Percentiles rank a stretch among this genome's conserved stretches.
Evolutionary conservation across 2,113 vertebrate species (phyloP).

Genomic region (Chinchilla lanigera): DNA sequence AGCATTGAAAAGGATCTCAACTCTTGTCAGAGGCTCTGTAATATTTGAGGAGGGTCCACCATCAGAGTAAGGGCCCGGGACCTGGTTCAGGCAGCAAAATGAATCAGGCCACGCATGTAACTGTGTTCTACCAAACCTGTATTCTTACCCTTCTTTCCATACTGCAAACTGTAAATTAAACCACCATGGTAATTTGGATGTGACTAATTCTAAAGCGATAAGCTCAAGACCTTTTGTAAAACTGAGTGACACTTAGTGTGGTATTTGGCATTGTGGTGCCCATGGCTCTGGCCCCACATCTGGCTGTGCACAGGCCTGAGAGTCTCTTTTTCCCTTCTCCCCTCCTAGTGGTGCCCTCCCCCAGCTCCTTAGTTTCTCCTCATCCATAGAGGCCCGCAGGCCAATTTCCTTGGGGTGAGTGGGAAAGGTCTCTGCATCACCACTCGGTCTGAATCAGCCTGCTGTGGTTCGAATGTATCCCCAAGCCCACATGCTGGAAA

Average conservation of each 20-base stretch:
- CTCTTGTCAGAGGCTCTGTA: neutral
- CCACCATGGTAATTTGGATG: fast-evolving
- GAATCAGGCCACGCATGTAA: fast-evolving
- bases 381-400: neutral
- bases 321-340: neutral
- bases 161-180: fast-evolving
- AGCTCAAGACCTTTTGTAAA: neutral
- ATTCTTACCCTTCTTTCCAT: neutral
- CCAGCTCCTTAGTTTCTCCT: neutral
- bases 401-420: fast-evolving
- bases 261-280: too few species aligned
- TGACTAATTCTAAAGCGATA: too few species aligned
- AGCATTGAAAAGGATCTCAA: fast-evolving
- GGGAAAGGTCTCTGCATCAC: fast-evolving
- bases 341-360: neutral
- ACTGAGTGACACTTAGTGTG: fast-evolving
- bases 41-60: too few species aligned
- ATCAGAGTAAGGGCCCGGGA: too few species aligned
- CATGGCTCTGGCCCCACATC: neutral
- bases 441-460: neutral
- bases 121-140: too few species aligned
- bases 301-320: neutral
- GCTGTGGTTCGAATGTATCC: neutral
- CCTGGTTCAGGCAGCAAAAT: neutral
- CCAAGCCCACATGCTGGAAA: neutral